Base-by-base conservation (phyloP, 2,797 vertebrate species). In the Masticophis lateralis region DNA sequence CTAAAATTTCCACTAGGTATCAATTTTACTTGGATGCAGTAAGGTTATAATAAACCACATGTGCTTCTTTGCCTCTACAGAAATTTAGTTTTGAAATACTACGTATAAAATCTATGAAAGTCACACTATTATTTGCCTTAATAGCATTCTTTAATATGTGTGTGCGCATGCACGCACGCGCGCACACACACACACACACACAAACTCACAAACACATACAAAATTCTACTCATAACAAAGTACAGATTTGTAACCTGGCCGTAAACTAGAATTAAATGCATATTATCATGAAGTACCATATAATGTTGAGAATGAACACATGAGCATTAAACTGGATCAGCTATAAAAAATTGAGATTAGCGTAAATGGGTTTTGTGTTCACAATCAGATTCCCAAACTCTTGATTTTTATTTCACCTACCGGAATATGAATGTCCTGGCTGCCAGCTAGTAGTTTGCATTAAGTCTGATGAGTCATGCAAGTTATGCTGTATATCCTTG, bases 141-240 rank as follows among this genome's bases (percentile, higher is more conserved):
- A 25, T 55, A 55, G 4, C 61, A 69, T 90, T 69, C 18, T 79
- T 79, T 22, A 37, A 32, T 1, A n/a, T n/a, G 61, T 61, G 60
- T 1, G 20, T 1, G 10, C 1, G 3, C 5, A 2, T 7, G 27
- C 60, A 10, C 9, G 13, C 1, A 11, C 2, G 37, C 1, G 37
- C 5, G 32, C 16, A 37, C 6, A 79, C 16, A 79, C n/a, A n/a
- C 2, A 74, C 1, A 74, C 5, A 69, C 16, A 37, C 6, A 79
- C 16, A 79, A 3, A 74, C 7, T 9, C 32, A 43, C 32, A 79
- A 79, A 22, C 18, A 2, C 16, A 87, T 10, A 55, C 14, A 79
- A 22, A 91, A 79, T 57, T 47, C 32, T 91, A 56, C 20, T 79
- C 20, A 43, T 12, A 91, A 43, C 5, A 47, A 91, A 28, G 9